phyloP scores from a whole-genome alignment of 2,113 vertebrate genomes.

The Chloropsis cyanopogon region DNA sequence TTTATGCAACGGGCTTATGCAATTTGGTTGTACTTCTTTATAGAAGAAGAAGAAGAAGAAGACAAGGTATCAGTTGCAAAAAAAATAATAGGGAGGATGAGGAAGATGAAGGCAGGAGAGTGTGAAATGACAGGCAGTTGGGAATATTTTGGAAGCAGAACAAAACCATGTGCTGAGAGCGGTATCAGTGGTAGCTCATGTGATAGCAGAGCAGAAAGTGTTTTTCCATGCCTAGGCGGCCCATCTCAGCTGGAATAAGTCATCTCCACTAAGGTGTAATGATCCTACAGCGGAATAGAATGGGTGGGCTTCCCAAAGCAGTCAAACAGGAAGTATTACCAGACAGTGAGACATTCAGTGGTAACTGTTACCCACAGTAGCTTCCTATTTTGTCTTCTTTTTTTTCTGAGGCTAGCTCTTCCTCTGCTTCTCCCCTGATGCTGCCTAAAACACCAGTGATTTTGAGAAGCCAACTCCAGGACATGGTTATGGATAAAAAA shows the following conservation, averaged over 20 bases:
- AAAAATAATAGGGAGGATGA: neutral
- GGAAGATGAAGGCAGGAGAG: neutral
- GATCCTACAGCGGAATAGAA: neutral
- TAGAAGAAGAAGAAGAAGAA: neutral
- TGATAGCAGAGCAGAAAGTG: neutral
- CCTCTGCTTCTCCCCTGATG: neutral
- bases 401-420: neutral
- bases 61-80: neutral
- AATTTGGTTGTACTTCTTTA: neutral
- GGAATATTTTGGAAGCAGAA: neutral
- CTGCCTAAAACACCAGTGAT: neutral
- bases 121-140: neutral
- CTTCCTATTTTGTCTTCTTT: accelerated
- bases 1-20: neutral
- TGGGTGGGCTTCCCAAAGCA: neutral
- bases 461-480: neutral
- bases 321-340: neutral
- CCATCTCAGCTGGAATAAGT: neutral
- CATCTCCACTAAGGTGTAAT: neutral
- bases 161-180: neutral
- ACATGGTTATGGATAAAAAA: neutral
- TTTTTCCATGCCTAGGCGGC: neutral
- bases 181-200: accelerated
- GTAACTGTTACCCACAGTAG: neutral
- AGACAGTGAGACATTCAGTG: accelerated